Evolutionary conservation across 2,113 vertebrate genomes (phyloP).

Genomic region (Nettapus auritus): DNA sequence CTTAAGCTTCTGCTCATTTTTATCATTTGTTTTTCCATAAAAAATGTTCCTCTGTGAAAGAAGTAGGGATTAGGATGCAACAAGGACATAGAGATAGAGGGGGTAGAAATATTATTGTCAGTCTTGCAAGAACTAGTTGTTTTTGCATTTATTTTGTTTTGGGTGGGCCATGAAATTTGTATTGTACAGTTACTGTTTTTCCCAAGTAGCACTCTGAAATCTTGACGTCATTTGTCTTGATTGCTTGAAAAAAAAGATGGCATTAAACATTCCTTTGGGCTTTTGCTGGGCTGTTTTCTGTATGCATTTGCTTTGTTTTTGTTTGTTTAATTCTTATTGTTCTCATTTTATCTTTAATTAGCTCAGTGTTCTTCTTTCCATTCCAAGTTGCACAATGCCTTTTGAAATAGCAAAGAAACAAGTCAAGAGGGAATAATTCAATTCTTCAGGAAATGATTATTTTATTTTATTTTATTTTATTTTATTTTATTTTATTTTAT

Average conservation of each 20-base stretch:
- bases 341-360: constrained; percentile 53
- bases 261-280: neutral
- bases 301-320: neutral
- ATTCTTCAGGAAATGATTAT: constrained; percentile 34
- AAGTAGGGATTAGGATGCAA: neutral
- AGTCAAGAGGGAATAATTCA: neutral
- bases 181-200: neutral
- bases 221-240: neutral
- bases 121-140: neutral
- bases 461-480: too few relatives aligned
- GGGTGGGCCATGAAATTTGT: neutral
- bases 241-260: constrained; percentile 9
- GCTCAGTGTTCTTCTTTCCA: constrained; percentile 8
- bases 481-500: too few relatives aligned
- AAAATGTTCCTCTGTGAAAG: too few relatives aligned
- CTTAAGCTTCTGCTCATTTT: neutral
- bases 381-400: constrained; percentile 28
- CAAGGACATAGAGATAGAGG: neutral
- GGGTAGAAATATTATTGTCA: neutral
- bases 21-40: neutral
- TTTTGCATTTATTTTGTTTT: neutral
- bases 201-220: neutral
- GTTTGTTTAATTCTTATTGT: constrained; percentile 41
- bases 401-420: constrained; percentile 15
- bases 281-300: neutral